Evolutionary conservation across 2,888 invertebrate species (phyloP).

Genomic region (Copidosoma aretas): DNA sequence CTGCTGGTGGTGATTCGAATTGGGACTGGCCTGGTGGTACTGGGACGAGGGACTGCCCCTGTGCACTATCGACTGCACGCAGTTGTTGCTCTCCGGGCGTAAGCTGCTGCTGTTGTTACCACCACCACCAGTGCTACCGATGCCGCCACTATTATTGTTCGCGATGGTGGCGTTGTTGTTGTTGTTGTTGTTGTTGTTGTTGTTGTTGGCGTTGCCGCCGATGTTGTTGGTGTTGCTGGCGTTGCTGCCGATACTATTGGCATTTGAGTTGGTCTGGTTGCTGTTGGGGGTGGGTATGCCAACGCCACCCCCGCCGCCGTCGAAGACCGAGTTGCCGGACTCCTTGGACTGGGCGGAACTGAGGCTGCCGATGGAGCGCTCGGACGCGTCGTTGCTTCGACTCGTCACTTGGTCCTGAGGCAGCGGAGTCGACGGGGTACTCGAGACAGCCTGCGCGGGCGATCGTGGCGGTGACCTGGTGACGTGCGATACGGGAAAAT

Average conservation of each 20-base stretch:
- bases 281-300: not conserved
- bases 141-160: slow-evolving; percentile 15
- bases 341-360: slow-evolving; percentile 61
- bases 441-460: slow-evolving; percentile 62
- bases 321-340: slow-evolving; percentile 67
- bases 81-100: slow-evolving; percentile 29
- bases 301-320: slow-evolving; percentile 60
- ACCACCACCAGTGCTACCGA: not conserved
- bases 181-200: not conserved
- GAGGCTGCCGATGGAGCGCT: slow-evolving; percentile 49
- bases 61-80: slow-evolving; percentile 38
- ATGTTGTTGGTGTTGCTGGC: not conserved
- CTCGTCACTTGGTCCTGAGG: slow-evolving; percentile 50
- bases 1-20: slow-evolving; percentile 47
- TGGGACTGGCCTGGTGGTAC: slow-evolving; percentile 54
- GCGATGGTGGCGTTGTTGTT: slow-evolving; percentile 1
- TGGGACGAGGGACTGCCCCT: slow-evolving; percentile 59
- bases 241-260: slow-evolving; percentile 1
- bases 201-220: not conserved
- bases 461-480: slow-evolving; percentile 64
- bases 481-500: slow-evolving; percentile 59
- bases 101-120: not conserved
- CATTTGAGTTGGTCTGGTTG: not conserved
- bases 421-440: slow-evolving; percentile 59
- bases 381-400: slow-evolving; percentile 31